Conservation (phyloP, 2,797 vertebrate genomes). For the Tokudaia tokunoshimensis region DNA sequence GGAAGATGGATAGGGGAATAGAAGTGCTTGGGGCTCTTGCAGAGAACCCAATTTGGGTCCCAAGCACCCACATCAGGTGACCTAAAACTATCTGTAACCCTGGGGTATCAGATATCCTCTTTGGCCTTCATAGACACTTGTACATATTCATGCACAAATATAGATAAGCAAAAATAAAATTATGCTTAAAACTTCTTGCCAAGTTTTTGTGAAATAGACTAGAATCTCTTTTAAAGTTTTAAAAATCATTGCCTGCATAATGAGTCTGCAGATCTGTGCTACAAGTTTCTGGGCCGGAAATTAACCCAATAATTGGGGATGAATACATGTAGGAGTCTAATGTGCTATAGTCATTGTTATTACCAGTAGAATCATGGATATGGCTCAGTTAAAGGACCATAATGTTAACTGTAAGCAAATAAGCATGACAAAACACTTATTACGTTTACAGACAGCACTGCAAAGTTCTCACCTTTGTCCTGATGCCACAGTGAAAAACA, state of each 20-base stretch:
- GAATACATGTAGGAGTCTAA: neutral
- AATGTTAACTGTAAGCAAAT: neutral
- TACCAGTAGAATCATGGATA: neutral
- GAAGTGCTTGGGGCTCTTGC: neutral
- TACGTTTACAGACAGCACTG: neutral
- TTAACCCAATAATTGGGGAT: neutral
- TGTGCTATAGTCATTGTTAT: neutral
- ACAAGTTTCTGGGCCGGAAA: neutral
- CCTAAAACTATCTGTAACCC: neutral
- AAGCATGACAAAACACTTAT: neutral
- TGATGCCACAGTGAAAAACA: neutral
- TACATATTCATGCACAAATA: neutral
- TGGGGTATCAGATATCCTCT: neutral
- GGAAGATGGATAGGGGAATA: neutral
- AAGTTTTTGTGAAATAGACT: neutral
- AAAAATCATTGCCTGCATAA: neutral
- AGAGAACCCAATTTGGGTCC: neutral
- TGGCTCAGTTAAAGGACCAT: neutral
- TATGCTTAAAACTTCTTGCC: neutral
- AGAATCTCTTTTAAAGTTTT: neutral
- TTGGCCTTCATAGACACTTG: neutral
- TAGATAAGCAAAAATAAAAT: neutral
- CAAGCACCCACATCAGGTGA: neutral
- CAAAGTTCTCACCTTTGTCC: slow-evolving; percentile 38
- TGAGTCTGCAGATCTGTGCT: neutral